phyloP scores from a whole-genome alignment of 2,888 invertebrate species.

The Drosophila mayaguana region DNA sequence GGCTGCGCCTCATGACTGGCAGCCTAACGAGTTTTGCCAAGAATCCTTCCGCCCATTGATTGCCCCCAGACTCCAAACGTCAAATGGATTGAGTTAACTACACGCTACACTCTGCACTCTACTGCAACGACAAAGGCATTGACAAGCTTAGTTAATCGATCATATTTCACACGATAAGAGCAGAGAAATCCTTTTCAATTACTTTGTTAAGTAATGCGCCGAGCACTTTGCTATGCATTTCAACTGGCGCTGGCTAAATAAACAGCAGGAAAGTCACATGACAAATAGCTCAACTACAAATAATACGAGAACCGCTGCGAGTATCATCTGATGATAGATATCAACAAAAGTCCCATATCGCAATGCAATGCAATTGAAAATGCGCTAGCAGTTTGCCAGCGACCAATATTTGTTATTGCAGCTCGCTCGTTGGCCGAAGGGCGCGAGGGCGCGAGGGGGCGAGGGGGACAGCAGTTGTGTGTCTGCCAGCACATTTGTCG shows the following conservation, averaged over 20 bases:
- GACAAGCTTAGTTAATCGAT: conserved; percentile 45
- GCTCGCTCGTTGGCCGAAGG: conserved; percentile 1
- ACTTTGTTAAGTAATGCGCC: conserved; percentile 46
- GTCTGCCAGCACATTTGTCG: conserved; percentile 58
- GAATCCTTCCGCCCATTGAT: conserved; percentile 36
- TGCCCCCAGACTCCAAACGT: conserved; percentile 30
- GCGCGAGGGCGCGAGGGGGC: too few species aligned
- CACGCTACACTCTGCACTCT: too few species aligned
- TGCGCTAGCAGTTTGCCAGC: conserved; percentile 61
- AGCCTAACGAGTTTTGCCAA: conserved; percentile 41
- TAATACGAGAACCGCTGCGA: conserved; percentile 36
- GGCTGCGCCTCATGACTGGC: conserved; percentile 31
- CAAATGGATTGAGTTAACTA: conserved; percentile 3
- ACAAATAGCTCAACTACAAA: conserved; percentile 54
- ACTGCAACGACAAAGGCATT: not conserved
- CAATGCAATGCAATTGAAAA: conserved; percentile 63
- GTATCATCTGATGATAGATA: conserved; percentile 44
- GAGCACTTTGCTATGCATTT: conserved; percentile 52
- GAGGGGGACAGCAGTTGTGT: conserved; percentile 5
- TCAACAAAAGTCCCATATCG: conserved; percentile 56
- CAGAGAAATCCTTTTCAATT: conserved; percentile 49
- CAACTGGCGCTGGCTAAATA: conserved; percentile 44
- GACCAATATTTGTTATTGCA: conserved; percentile 72
- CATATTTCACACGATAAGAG: conserved; percentile 27
- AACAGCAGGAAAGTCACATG: conserved; percentile 54